phyloP scores from a whole-genome alignment of 2,113 vertebrate genomes.

The Bubo blakistoni region DNA sequence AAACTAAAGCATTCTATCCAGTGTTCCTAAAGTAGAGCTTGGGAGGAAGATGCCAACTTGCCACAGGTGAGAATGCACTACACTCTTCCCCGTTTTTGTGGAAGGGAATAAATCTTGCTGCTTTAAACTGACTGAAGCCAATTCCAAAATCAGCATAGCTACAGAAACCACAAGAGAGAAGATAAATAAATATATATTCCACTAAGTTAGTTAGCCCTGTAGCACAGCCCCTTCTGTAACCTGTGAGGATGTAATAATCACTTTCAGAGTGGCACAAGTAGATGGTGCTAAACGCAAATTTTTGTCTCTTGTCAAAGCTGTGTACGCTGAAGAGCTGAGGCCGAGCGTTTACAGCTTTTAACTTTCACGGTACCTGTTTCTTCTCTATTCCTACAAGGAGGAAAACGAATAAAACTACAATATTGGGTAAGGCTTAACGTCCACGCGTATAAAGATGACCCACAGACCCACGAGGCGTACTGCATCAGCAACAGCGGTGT shows the following conservation, averaged over 20 bases:
- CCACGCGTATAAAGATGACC: rapidly evolving
- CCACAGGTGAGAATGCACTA: not conserved
- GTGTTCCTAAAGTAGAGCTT: not conserved
- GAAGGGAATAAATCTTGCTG: not conserved
- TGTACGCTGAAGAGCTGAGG: rapidly evolving
- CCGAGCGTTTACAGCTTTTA: rapidly evolving
- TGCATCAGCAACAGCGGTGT: rapidly evolving
- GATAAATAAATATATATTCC: rapidly evolving
- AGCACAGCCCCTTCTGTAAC: not conserved
- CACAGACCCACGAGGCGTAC: rapidly evolving
- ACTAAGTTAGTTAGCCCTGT: not conserved
- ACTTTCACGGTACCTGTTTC: rapidly evolving
- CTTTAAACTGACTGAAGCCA: not conserved
- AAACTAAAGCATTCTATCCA: not conserved
- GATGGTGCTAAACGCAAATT: not conserved
- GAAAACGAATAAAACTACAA: rapidly evolving
- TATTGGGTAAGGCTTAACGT: rapidly evolving
- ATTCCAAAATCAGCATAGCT: rapidly evolving
- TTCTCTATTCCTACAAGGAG: rapidly evolving
- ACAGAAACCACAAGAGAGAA: not conserved
- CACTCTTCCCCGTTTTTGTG: not conserved
- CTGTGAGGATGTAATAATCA: rapidly evolving
- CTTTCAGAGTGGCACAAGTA: not conserved
- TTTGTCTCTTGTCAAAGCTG: not conserved
- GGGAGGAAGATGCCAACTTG: not conserved